Evolutionary conservation across 2,888 invertebrate genomes (phyloP).

Genomic region (Gasteruption jaculator): DNA sequence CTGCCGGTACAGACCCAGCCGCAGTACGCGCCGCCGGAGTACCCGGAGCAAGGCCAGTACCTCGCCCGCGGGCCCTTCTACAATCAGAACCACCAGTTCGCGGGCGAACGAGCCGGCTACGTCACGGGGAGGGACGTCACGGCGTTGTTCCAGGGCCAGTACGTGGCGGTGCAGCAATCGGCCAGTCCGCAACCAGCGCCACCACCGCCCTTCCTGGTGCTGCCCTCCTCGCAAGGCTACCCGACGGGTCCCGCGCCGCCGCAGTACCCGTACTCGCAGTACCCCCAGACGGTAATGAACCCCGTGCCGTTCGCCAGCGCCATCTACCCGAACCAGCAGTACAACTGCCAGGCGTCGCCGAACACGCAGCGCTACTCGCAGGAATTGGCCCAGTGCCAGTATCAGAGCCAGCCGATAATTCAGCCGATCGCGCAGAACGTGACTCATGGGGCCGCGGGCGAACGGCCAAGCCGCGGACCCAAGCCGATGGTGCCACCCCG

Average conservation of each 20-base stretch:
- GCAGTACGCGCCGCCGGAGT: slow-evolving; percentile 42
- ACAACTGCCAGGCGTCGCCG: slow-evolving; percentile 40
- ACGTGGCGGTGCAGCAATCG: slow-evolving; percentile 43
- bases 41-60: slow-evolving; percentile 38
- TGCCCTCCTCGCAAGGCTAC: slow-evolving; percentile 31
- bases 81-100: slow-evolving; percentile 35
- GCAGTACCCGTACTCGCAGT: slow-evolving; percentile 43
- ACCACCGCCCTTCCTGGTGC: slow-evolving; percentile 41
- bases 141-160: slow-evolving; percentile 38
- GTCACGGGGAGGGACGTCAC: slow-evolving; percentile 43
- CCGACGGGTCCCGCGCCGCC: slow-evolving; percentile 35
- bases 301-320: slow-evolving; percentile 38
- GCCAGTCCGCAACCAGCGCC: slow-evolving; percentile 43
- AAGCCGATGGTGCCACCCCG: slow-evolving; percentile 48
- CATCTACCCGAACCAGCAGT: slow-evolving; percentile 39
- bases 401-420: slow-evolving; percentile 46
- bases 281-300: slow-evolving; percentile 44
- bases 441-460: slow-evolving; percentile 30
- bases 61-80: slow-evolving; percentile 43
- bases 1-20: slow-evolving; percentile 43
- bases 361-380: slow-evolving; percentile 47
- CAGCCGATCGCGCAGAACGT: slow-evolving; percentile 47
- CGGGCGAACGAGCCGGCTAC: slow-evolving; percentile 41
- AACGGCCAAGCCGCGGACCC: slow-evolving; percentile 40
- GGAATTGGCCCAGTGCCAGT: slow-evolving; percentile 40